Evolutionary conservation across 2,888 invertebrate species (phyloP), one percentile per base, ranked within the genome.

Genomic region (Hedya salicella): DNA sequence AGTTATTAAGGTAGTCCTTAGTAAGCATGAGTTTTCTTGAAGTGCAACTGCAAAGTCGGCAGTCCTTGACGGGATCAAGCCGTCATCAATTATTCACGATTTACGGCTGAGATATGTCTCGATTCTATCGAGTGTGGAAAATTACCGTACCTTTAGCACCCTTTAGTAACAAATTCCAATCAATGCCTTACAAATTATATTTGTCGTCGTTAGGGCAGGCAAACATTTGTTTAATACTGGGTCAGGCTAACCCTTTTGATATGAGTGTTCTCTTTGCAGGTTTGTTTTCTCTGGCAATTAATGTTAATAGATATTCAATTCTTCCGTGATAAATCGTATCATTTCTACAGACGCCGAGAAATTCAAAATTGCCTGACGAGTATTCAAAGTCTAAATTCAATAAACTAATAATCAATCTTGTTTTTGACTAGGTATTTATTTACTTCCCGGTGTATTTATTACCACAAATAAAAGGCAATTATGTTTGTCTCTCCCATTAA

Each of bases 51-150:
- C 32, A 42, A 64, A 42, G 30, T 59, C 32, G 21, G n/a, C 32
- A 19, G 19, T 32, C 3, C 25, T 59, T 52, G 36, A 59, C 19
- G 25, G 25, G 25, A 25, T 25, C 4, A 25, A 25, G 6, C 6
- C 25, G 19, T 63, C 49, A 64, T 64, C 57, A 42, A 64, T 64
- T 57, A 57, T 64, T 50, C 19, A 21, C 39, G 64, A 64, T 64
- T 57, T 36, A 57, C 57, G 57, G 32, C 50, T 21, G 36, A 49
- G 32, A 63, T 63, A 63, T 32, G 36, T 42, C 39, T 62, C 49
- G 21, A 46, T 25, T 57, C 56, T 48, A 49, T 32, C 44, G n/a
- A 19, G 63, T 40, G 56, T 56, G 40, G 17, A 56, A 49, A 25
- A 48, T n/a, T 39, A 17, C 21, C 48, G 25, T 48, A 56, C 16